Conservation (phyloP, 1,140 invertebrate species). For the Drosophila quadrilineata region DNA sequence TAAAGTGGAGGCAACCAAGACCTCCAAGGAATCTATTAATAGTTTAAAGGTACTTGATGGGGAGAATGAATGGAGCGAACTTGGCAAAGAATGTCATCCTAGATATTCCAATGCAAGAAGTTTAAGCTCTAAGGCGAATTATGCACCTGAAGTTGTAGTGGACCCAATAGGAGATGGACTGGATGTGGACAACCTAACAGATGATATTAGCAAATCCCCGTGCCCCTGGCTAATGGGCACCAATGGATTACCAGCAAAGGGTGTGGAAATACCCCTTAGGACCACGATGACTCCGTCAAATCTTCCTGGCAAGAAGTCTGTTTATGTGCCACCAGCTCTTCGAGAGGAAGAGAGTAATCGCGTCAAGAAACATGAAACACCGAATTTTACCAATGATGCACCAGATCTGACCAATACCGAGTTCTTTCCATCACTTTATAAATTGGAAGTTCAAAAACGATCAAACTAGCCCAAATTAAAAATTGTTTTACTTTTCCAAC, state of each 20-base stretch:
- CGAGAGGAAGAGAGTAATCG: conserved; percentile 42
- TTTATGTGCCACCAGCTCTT: conserved; percentile 61
- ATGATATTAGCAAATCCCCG: neutral
- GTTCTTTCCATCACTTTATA: conserved; percentile 46
- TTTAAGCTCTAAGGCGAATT: no score
- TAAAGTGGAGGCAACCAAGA: neutral
- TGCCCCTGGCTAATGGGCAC: conserved; percentile 63
- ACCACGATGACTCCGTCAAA: neutral
- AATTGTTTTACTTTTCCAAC: no score
- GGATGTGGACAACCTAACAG: conserved; percentile 21
- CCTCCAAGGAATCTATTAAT: conserved; percentile 9
- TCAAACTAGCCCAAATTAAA: conserved; percentile 43
- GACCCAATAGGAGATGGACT: conserved; percentile 54
- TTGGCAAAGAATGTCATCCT: conserved; percentile 49
- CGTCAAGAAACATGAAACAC: conserved; percentile 5
- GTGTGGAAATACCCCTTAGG: no score
- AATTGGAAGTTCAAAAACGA: conserved; percentile 33
- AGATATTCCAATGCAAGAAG: no score
- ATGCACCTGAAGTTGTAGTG: no score
- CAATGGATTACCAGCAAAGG: no score
- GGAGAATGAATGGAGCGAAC: conserved; percentile 57
- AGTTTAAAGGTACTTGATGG: no score
- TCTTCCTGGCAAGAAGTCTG: conserved; percentile 8
- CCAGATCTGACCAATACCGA: conserved; percentile 56
- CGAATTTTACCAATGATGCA: conserved; percentile 35